phyloP scores from a whole-genome alignment of 1,140 invertebrate genomes.

The Cotesia chilonis region DNA sequence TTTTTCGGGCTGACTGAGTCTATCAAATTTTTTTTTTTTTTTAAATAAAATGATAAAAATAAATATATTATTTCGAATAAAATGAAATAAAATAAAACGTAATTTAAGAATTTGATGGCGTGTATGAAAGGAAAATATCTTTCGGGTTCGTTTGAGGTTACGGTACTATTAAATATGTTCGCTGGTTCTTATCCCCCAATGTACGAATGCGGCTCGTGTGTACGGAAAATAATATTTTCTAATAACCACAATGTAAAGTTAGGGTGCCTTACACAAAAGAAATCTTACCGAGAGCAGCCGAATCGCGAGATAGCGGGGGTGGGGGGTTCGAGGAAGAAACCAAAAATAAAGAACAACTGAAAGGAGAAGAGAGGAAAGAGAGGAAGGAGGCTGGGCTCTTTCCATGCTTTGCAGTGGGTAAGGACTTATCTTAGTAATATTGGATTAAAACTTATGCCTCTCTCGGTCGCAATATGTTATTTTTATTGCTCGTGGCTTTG shows the following conservation, averaged over 20 bases:
- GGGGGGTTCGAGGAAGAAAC: constrained; percentile 31
- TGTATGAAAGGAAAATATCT: constrained; percentile 17
- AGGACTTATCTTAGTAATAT: constrained; percentile 65
- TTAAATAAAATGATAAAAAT: neutral
- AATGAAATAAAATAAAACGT: neutral
- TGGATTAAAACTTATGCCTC: constrained; percentile 67
- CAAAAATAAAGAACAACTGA: constrained; percentile 26
- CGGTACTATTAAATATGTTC: constrained; percentile 47
- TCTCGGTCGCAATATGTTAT: constrained; percentile 66
- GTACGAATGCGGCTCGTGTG: neutral
- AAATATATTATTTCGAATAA: constrained; percentile 7
- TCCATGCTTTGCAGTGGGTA: constrained; percentile 18
- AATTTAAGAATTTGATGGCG: constrained; percentile 18
- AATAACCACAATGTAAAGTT: constrained; percentile 66
- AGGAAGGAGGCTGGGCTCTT: constrained; percentile 26
- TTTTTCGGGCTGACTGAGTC: neutral
- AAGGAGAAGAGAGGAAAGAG: constrained; percentile 18
- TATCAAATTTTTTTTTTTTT: too few relatives aligned
- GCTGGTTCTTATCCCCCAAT: constrained; percentile 31
- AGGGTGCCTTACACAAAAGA: constrained; percentile 65
- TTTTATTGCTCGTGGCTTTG: constrained; percentile 68
- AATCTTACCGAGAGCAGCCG: constrained; percentile 52
- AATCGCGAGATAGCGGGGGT: constrained; percentile 12
- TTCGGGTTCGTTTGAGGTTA: constrained; percentile 25
- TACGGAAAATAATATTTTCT: constrained; percentile 61